Evolutionary conservation across 2,888 invertebrate species (phyloP).

Genomic region (Brachynemurus nebulosus): DNA sequence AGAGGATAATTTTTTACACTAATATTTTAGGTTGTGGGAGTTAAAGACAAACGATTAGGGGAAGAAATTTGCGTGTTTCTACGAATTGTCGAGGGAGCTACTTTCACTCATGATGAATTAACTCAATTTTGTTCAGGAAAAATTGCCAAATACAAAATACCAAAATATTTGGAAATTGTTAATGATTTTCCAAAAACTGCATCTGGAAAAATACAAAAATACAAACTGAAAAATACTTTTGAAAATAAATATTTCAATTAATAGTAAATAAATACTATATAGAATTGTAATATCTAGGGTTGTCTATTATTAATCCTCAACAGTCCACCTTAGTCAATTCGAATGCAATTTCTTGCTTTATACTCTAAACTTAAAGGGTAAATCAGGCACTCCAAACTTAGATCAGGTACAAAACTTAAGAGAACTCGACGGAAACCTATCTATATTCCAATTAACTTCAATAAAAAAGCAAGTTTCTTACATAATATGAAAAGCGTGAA

Average conservation of each 20-base stretch:
- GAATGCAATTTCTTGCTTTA: too few relatives aligned
- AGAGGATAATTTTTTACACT: background rate
- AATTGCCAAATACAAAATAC: conserved; percentile 71
- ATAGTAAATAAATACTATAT: too few relatives aligned
- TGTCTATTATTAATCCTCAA: too few relatives aligned
- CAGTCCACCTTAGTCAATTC: too few relatives aligned
- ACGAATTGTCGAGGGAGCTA: conserved; percentile 38
- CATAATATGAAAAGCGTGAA: too few relatives aligned
- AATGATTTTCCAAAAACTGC: conserved; percentile 65
- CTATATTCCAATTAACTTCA: too few relatives aligned
- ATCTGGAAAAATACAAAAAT: conserved; percentile 76
- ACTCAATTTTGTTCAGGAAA: conserved; percentile 47
- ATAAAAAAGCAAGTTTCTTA: too few relatives aligned
- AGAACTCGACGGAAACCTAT: too few relatives aligned
- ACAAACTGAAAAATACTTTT: conserved; percentile 36
- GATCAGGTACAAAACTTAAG: too few relatives aligned
- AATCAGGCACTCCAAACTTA: too few relatives aligned
- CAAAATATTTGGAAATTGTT: conserved; percentile 50
- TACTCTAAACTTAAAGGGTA: too few relatives aligned
- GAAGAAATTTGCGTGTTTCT: conserved; percentile 63
- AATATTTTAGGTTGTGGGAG: conserved; percentile 48
- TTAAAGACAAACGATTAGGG: conserved; percentile 59
- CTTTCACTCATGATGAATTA: conserved; percentile 42
- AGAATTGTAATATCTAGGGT: too few relatives aligned
- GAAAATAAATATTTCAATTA: conserved; percentile 29